phyloP scores from a whole-genome alignment of 2,797 vertebrate species.

The Chelmon rostratus region DNA sequence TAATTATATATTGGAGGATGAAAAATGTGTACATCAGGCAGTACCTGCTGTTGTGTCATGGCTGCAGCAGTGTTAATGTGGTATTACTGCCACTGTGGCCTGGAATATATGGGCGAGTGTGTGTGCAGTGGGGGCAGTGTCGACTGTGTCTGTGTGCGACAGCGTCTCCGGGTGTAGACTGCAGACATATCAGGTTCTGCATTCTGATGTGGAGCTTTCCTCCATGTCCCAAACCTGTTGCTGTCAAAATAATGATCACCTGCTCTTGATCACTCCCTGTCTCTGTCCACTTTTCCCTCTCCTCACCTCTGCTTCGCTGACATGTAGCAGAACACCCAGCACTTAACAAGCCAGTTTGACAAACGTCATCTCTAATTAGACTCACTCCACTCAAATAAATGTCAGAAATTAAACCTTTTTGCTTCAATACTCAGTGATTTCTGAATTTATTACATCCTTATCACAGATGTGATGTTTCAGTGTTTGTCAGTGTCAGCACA shows the following conservation, averaged over 20 bases:
- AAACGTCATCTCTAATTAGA: conserved; percentile 17
- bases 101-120: background rate
- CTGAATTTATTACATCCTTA: background rate
- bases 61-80: conserved; percentile 33
- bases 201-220: conserved; percentile 7
- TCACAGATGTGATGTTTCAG: background rate
- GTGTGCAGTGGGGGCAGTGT: background rate
- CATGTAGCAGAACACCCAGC: background rate
- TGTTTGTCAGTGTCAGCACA: too few relatives aligned
- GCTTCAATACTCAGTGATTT: conserved; percentile 24
- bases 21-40: conserved; percentile 32
- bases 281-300: background rate
- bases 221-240: conserved; percentile 19
- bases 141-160: background rate
- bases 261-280: background rate
- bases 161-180: conserved; percentile 10
- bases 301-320: conserved; percentile 18
- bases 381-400: conserved; percentile 35
- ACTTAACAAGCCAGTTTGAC: conserved; percentile 20
- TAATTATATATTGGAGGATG: conserved; percentile 38
- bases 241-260: conserved; percentile 30
- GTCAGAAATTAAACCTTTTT: conserved; percentile 31
- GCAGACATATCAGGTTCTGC: conserved; percentile 11
- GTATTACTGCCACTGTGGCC: conserved; percentile 3
- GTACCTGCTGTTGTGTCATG: conserved; percentile 39